Base-by-base conservation (phyloP, 2,797 vertebrate species). In the Malacoctenus gilli region DNA sequence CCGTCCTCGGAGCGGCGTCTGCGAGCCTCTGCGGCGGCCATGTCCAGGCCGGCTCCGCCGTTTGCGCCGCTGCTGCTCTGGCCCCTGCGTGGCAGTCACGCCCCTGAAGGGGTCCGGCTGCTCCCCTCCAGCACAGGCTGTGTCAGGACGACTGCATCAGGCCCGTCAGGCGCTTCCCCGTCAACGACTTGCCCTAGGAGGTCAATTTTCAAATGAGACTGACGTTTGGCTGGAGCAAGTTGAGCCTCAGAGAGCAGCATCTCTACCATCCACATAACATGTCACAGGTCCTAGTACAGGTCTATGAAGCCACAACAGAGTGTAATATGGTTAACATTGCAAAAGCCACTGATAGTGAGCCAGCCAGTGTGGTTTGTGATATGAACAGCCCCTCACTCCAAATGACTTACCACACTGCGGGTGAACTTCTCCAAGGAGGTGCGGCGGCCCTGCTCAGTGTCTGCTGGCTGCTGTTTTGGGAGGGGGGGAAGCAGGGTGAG, bases 401-500 rank as follows among this genome's bases (percentile, higher is more conserved):
- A 52, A 66, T 80, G 87, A 97, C 95, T 96, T 94, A 97, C 95
- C 96, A 97, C 87, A 3, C 94, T 97, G 93, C 94, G 95, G 80
- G 95, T 98, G 92, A 98, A 96, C 91, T 97, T 97, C 95, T 98
- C 95, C 95, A 98, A 87, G 90, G 96, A 98, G 88, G 95, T 97
- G 92, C 96, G 95, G 89, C 95, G 95, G 89, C 94, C 95, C 94
- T 96, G 95, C 82, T 95, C 95, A 91, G 93, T 95, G 89, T 96
- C 95, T 92, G 94, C 82, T 77, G 88, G 85, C 73, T 86, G 93
- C 94, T 97, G 95, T 81, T 86, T 75, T 62, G 72, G 77, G 71
- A 76, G 79, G 78, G 79, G 75, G 82, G 82, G 76, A 58, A 63
- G 76, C 68, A 81, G 77, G 86, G 82, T 79, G 77, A 80, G 80